phyloP scores from a whole-genome alignment of 2,888 invertebrate species.

The Lagria hirta region DNA sequence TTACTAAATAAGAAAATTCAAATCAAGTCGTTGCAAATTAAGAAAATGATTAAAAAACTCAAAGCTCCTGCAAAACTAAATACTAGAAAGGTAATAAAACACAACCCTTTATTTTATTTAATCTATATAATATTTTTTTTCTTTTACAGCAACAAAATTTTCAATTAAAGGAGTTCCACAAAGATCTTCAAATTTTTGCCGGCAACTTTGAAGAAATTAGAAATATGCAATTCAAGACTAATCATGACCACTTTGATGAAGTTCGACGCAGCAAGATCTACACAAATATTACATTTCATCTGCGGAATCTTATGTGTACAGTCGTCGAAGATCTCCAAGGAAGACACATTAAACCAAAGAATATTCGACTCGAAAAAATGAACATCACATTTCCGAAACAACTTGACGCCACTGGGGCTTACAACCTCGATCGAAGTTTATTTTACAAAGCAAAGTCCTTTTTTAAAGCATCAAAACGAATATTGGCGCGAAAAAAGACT shows the following conservation, averaged over 20 bases:
- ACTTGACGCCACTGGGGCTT: constrained; percentile 55
- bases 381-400: constrained; percentile 54
- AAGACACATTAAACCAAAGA: not conserved
- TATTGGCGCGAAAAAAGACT: not conserved
- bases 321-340: constrained; percentile 46
- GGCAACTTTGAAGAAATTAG: constrained; percentile 56
- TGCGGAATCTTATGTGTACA: constrained; percentile 59
- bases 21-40: too few relatives aligned
- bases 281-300: constrained; percentile 52
- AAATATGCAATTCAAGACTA: constrained; percentile 50
- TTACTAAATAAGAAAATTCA: too few relatives aligned
- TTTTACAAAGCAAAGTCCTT: constrained; percentile 62
- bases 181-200: constrained; percentile 56
- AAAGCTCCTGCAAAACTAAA: too few relatives aligned
- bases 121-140: too few relatives aligned
- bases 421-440: constrained; percentile 64
- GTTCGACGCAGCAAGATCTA: constrained; percentile 53
- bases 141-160: constrained; percentile 57
- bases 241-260: constrained; percentile 36
- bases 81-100: too few relatives aligned
- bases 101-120: too few relatives aligned
- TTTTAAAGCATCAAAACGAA: constrained; percentile 39
- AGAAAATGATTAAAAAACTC: too few relatives aligned
- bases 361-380: constrained; percentile 52
- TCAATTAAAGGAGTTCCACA: constrained; percentile 63